Conservation (phyloP, 2,113 vertebrate genomes). For the Gymnogyps californianus region DNA sequence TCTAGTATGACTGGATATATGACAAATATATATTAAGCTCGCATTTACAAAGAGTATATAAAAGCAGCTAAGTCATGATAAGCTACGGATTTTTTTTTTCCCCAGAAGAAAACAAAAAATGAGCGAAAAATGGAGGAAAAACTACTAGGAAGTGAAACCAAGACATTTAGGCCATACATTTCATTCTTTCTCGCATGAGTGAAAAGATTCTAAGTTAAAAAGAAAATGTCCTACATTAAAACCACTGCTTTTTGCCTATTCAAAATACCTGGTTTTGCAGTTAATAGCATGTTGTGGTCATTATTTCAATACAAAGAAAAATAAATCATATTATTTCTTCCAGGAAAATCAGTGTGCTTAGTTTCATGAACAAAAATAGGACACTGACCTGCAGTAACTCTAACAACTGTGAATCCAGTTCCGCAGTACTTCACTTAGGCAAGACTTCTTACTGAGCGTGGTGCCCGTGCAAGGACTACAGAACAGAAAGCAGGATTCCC, state of each 20-base stretch:
- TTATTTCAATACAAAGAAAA: neutral
- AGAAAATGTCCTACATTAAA: neutral
- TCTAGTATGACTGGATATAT: neutral
- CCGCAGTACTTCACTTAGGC: neutral
- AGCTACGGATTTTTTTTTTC: neutral
- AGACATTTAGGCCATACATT: neutral
- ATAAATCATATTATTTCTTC: neutral
- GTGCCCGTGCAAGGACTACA: accelerated
- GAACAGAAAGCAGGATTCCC: neutral
- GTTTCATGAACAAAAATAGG: neutral
- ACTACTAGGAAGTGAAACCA: neutral
- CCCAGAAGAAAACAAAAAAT: neutral
- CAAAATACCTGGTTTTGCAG: neutral
- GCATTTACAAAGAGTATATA: neutral
- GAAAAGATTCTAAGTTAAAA: neutral
- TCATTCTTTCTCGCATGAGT: neutral
- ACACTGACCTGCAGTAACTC: neutral
- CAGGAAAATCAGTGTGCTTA: neutral
- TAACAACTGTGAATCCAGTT: neutral
- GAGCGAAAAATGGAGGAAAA: neutral
- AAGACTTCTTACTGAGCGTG: neutral
- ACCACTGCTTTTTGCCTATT: neutral
- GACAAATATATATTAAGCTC: neutral
- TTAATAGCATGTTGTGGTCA: neutral
- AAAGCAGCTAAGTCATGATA: neutral